phyloP scores from a whole-genome alignment of 2,888 invertebrate genomes.

The Alcis repandata region DNA sequence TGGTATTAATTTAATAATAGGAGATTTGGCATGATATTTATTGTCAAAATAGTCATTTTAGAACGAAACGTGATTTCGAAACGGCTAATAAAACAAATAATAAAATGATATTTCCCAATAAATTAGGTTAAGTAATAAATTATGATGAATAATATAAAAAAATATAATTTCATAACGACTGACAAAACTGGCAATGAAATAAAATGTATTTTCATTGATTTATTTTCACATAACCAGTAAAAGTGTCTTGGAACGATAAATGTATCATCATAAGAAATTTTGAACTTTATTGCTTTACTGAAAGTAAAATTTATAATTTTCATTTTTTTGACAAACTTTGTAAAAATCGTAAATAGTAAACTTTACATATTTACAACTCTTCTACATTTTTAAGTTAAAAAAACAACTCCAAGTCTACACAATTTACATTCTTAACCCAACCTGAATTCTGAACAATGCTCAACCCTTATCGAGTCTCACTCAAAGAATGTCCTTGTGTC shows the following conservation, averaged over 20 bases:
- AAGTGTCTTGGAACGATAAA: slow-evolving; percentile 18
- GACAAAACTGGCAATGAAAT: slow-evolving; percentile 12
- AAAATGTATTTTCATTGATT: slow-evolving; percentile 16
- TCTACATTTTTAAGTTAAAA: too few species aligned
- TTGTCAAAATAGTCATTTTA: not conserved
- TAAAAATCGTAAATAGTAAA: not conserved
- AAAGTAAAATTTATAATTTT: slow-evolving; percentile 1
- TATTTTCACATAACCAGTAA: slow-evolving; percentile 6
- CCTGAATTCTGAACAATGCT: slow-evolving; percentile 58
- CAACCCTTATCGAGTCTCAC: slow-evolving; percentile 53
- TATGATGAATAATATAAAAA: not conserved
- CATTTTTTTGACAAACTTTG: not conserved
- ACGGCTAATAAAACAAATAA: too few species aligned
- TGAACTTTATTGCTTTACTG: slow-evolving; percentile 2
- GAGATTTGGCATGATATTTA: not conserved
- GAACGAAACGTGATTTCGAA: too few species aligned
- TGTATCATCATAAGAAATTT: not conserved
- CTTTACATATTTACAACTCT: not conserved
- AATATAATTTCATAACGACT: not conserved
- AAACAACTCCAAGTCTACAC: not conserved
- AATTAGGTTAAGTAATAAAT: too few species aligned
- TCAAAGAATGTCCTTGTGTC: slow-evolving; percentile 41
- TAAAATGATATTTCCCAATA: not conserved
- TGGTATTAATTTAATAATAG: not conserved
- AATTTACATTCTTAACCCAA: slow-evolving; percentile 47